These are phyloP conservation scores for Tragelaphus imberbis DNA, from an alignment of 2,113 vertebrate species.

Conservation along the genomic window DNA sequence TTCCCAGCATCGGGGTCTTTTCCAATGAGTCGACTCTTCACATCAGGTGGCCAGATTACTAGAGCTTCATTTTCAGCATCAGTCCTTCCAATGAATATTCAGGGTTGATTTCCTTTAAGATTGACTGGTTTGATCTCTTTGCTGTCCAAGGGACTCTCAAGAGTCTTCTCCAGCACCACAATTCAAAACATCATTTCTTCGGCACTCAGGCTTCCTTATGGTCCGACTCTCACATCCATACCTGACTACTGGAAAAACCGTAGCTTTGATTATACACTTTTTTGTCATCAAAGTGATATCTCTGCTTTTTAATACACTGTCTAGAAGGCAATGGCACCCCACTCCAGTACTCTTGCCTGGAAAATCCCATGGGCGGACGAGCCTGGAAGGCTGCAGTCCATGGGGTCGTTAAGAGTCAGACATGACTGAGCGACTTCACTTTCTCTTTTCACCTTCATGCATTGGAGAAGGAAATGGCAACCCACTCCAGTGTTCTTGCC, in stretches of 20 bases:
- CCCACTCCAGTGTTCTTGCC: no score
- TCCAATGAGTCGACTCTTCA: neutral
- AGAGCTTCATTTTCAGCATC: neutral
- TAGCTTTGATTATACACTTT: neutral
- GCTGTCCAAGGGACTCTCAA: neutral
- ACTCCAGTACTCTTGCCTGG: no score
- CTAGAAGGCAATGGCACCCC: neutral
- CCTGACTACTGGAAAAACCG: neutral
- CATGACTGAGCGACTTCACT: no score
- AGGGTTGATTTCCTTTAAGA: neutral
- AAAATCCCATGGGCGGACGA: no score
- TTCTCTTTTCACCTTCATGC: no score
- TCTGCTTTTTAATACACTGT: neutral
- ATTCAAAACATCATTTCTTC: neutral
- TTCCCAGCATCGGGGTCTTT: neutral
- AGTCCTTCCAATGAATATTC: neutral
- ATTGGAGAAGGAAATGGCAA: no score
- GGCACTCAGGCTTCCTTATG: neutral
- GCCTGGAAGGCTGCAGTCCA: no score
- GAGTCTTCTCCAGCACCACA: neutral
- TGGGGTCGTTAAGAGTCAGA: no score
- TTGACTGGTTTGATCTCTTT: neutral
- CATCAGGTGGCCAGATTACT: neutral
- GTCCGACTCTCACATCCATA: neutral
- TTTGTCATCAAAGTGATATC: neutral